A percentile compares a stretch with the other conserved stretches of the same genome.
phyloP scores from a whole-genome alignment of 2,113 vertebrate genomes.

The Ariopsis seemanni region DNA sequence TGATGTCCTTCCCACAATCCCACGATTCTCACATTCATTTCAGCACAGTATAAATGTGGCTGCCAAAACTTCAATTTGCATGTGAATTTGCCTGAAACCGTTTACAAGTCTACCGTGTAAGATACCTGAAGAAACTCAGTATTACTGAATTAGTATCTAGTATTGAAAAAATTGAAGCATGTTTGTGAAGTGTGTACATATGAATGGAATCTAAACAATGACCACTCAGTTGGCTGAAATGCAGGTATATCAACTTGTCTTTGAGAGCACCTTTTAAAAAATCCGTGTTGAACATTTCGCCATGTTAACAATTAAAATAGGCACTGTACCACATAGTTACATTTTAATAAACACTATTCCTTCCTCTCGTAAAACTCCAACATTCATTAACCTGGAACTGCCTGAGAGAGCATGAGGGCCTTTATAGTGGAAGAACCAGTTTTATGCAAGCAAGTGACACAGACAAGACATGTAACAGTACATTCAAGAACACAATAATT shows the following conservation, averaged over 20 bases:
- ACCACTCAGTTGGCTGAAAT: conserved; percentile 23
- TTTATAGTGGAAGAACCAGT: conserved; percentile 11
- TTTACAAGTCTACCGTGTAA: background rate
- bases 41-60: background rate
- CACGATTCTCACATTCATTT: conserved; percentile 26
- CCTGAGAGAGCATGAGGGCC: background rate
- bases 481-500: background rate
- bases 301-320: conserved; percentile 28
- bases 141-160: background rate
- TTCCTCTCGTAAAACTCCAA: conserved; percentile 33
- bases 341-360: conserved; percentile 37
- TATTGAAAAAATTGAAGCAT: background rate
- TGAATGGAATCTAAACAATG: background rate
- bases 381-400: conserved; percentile 51
- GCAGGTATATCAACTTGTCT: conserved; percentile 15
- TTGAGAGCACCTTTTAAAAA: background rate
- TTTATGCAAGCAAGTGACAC: conserved; percentile 23
- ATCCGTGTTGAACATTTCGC: background rate
- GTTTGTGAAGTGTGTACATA: background rate
- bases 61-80: conserved; percentile 3
- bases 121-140: conserved; percentile 8
- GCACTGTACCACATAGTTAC: conserved; percentile 27
- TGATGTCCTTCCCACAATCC: conserved; percentile 9
- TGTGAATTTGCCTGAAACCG: conserved; percentile 12
- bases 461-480: conserved; percentile 18